These are phyloP conservation scores for Brachyptera putata DNA, from an alignment of 2,888 invertebrate genomes.

Conservation along the genomic window DNA sequence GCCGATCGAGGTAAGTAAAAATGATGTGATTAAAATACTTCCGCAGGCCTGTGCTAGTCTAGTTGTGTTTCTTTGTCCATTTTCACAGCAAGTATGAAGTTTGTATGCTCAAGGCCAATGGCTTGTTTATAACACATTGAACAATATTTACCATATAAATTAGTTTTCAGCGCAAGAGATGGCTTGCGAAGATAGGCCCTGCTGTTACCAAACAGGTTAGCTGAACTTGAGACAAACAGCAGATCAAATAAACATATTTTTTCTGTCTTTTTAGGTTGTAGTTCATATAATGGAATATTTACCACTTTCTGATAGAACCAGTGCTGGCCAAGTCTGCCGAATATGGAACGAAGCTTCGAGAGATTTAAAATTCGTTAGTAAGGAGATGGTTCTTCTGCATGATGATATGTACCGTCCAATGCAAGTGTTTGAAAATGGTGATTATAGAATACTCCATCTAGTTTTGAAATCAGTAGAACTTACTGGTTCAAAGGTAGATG, in stretches of 20 bases:
- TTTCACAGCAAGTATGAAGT: no score
- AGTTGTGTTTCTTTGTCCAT: no score
- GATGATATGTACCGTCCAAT: constrained; percentile 30
- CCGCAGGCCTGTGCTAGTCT: no score
- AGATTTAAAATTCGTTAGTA: constrained; percentile 53
- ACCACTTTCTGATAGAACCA: constrained; percentile 60
- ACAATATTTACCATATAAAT: no score
- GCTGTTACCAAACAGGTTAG: no score
- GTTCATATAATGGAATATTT: constrained; percentile 60
- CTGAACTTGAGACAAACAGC: no score
- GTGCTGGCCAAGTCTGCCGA: constrained; percentile 60
- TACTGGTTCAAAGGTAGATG: constrained; percentile 20
- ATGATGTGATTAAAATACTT: no score
- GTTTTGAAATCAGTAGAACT: constrained; percentile 53
- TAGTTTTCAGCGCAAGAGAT: no score
- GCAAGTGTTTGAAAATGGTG: constrained; percentile 25
- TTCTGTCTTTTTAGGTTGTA: constrained; percentile 57
- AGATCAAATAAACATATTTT: no score
- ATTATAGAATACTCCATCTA: constrained; percentile 46
- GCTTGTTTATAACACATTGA: no score
- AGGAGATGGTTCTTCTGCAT: constrained; percentile 49
- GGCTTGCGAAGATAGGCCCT: no score
- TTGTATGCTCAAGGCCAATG: no score
- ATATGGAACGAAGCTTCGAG: constrained; percentile 65
- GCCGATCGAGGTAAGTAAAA: constrained; percentile 5